Evolutionary conservation across 2,888 invertebrate genomes (phyloP).

Genomic region (Dastarcus helophoroides): DNA sequence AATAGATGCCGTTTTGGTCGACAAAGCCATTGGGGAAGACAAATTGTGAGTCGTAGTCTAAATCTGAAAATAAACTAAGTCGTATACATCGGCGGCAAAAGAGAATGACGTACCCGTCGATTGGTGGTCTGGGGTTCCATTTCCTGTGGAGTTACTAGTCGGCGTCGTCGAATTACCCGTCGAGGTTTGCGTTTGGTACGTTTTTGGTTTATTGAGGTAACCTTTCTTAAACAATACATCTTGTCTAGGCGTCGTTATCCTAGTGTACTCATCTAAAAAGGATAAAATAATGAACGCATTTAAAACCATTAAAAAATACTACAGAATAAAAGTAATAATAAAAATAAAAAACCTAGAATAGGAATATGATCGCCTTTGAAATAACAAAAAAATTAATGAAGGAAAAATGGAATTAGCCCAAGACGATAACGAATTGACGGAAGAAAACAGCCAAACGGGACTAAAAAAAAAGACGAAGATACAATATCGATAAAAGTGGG

Average conservation of each 20-base stretch:
- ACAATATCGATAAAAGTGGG: too few species aligned
- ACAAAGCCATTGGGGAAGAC: slow-evolving; percentile 39
- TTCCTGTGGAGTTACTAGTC: slow-evolving; percentile 34
- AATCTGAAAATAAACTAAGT: slow-evolving; percentile 25
- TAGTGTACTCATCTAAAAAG: slow-evolving; percentile 52
- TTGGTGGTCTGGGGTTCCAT: slow-evolving; percentile 37
- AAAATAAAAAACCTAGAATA: background rate
- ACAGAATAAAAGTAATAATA: background rate
- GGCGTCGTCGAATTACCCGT: slow-evolving; percentile 33
- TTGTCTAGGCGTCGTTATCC: slow-evolving; percentile 57
- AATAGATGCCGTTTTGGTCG: slow-evolving; percentile 40
- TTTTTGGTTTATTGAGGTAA: slow-evolving; percentile 47
- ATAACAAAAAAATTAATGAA: too few species aligned
- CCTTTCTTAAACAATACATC: slow-evolving; percentile 61
- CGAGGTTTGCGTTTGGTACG: slow-evolving; percentile 34
- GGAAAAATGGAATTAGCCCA: too few species aligned
- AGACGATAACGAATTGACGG: too few species aligned
- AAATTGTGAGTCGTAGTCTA: slow-evolving; percentile 37
- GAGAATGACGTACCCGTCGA: slow-evolving; percentile 29
- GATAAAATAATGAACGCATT: slow-evolving; percentile 3
- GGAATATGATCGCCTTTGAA: too few species aligned
- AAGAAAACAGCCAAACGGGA: too few species aligned
- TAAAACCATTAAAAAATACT: too few species aligned
- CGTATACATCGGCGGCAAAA: background rate
- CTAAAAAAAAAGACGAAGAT: too few species aligned